Conservation (phyloP, 2,888 invertebrate species). For the Microctonus brassicae region DNA sequence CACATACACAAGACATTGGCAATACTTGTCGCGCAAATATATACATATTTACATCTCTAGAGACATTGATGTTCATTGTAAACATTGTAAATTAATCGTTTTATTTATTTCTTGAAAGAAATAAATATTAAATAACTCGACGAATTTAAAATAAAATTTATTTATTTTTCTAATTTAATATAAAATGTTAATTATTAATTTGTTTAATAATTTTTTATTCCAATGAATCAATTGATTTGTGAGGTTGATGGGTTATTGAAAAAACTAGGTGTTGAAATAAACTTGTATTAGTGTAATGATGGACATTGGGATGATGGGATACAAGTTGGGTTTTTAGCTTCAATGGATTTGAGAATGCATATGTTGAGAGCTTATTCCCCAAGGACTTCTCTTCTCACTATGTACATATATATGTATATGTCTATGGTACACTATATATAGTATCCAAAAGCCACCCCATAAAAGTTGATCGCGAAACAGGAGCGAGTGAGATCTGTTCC, state of each 20-base stretch:
- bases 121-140: not conserved
- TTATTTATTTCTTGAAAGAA: not conserved
- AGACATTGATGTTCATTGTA: conserved; percentile 28
- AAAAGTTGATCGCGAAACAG: conserved; percentile 31
- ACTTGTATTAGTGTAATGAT: conserved; percentile 40
- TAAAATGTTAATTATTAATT: not conserved
- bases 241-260: conserved; percentile 4
- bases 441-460: conserved; percentile 49
- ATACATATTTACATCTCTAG: conserved; percentile 21
- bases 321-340: conserved; percentile 60
- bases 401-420: not conserved
- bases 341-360: conserved; percentile 60
- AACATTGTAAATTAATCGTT: conserved; percentile 7
- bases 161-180: not conserved
- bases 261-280: conserved; percentile 63
- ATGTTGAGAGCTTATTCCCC: conserved; percentile 63
- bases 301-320: conserved; percentile 44
- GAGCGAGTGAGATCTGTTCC: conserved; percentile 34
- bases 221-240: not conserved
- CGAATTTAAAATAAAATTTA: not conserved
- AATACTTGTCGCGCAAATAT: conserved; percentile 34
- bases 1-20: too few species aligned
- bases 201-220: not conserved
- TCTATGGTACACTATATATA: conserved; percentile 49
- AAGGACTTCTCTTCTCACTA: conserved; percentile 51